Evolutionary conservation across 92 coral and sea anemone species (phyloP).

Genomic region (Epizoanthus rinbou): DNA sequence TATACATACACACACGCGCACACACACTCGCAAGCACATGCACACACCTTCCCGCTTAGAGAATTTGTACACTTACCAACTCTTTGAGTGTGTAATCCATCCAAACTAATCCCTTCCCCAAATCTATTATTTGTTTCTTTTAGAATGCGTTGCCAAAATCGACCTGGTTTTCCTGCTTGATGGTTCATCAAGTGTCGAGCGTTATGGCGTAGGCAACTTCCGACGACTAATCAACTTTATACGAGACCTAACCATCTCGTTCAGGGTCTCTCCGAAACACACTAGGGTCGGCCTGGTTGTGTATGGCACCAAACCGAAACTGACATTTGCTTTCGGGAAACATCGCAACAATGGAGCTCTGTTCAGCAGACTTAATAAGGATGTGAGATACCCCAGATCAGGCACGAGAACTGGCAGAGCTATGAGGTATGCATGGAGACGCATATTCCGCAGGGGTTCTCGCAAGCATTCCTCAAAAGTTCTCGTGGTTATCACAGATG

Average conservation of each 20-base stretch:
- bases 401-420: conserved; percentile 87
- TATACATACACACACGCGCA: no score
- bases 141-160: conserved; percentile 76
- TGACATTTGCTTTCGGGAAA: conserved; percentile 62
- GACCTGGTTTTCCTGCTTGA: conserved; percentile 88
- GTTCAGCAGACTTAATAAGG: conserved; percentile 50
- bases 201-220: conserved; percentile 88
- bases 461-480: conserved; percentile 66
- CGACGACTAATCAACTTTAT: conserved; percentile 75
- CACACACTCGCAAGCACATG: no score
- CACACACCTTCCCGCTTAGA: no score
- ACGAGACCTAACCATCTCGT: conserved; percentile 70
- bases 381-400: conserved; percentile 66
- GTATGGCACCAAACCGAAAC: conserved; percentile 58
- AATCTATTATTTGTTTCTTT: not conserved
- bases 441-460: conserved; percentile 35
- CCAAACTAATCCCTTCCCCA: not conserved
- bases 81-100: not conserved
- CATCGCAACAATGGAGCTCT: conserved; percentile 67
- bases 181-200: conserved; percentile 83
- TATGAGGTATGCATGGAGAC: conserved; percentile 49
- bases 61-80: no score
- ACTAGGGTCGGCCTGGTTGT: conserved; percentile 72
- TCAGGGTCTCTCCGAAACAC: conserved; percentile 69
- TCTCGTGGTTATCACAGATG: conserved; percentile 85